phyloP scores from a whole-genome alignment of 2,888 invertebrate species.

The Lordiphosa andalusiaca region DNA sequence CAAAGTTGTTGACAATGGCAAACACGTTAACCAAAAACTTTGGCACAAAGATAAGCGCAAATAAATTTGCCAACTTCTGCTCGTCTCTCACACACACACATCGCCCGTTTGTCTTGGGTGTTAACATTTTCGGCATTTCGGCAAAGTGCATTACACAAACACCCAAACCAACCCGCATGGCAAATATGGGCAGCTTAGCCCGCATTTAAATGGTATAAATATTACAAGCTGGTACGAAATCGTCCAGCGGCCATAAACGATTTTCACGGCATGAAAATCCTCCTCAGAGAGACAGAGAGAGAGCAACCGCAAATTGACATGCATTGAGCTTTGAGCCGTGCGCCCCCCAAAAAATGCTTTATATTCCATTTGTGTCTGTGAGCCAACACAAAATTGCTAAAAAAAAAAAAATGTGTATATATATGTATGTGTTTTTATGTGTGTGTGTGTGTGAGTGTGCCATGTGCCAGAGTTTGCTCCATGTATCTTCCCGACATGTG shows the following conservation, averaged over 20 bases:
- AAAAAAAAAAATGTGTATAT: slow-evolving; percentile 22
- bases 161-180: slow-evolving; percentile 21
- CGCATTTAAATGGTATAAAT: slow-evolving; percentile 59
- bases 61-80: slow-evolving; percentile 67
- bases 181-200: slow-evolving; percentile 33
- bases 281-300: slow-evolving; percentile 14
- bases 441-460: slow-evolving; percentile 1
- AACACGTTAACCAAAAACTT: slow-evolving; percentile 69
- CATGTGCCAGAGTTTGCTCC: slow-evolving; percentile 13
- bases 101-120: slow-evolving; percentile 23
- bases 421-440: slow-evolving; percentile 6
- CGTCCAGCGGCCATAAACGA: slow-evolving; percentile 42
- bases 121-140: neutral
- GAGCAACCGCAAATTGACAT: slow-evolving; percentile 63
- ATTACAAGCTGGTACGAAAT: slow-evolving; percentile 31
- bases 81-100: slow-evolving; percentile 12
- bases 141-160: slow-evolving; percentile 24
- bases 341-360: slow-evolving; percentile 9
- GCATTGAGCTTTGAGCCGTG: slow-evolving; percentile 42
- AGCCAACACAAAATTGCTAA: slow-evolving; percentile 5
- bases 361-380: slow-evolving; percentile 19
- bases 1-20: slow-evolving; percentile 72
- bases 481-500: slow-evolving; percentile 43
- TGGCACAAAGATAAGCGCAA: slow-evolving; percentile 70
- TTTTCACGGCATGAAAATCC: slow-evolving; percentile 43